These are phyloP conservation scores for Neoarius graeffei DNA, from an alignment of 2,113 vertebrate species.

Conservation along the genomic window DNA sequence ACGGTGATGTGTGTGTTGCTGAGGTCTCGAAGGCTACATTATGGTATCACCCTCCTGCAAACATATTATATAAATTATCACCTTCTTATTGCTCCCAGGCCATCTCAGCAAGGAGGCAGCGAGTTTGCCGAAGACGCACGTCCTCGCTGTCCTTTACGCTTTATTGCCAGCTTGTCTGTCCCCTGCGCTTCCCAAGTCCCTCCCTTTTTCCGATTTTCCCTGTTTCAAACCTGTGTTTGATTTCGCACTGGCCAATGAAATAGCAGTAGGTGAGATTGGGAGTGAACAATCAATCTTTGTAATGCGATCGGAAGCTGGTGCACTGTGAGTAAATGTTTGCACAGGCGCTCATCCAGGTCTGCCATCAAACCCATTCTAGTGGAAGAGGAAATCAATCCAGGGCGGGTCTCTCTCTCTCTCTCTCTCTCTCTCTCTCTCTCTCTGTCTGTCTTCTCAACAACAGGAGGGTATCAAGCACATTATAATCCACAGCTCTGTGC, in stretches of 20 bases:
- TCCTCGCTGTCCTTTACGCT: slow-evolving; percentile 50
- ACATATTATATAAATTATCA: slow-evolving; percentile 37
- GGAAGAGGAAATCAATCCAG: slow-evolving; percentile 70
- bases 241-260: slow-evolving; percentile 73
- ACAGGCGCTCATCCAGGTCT: slow-evolving; percentile 71
- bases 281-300: slow-evolving; percentile 78
- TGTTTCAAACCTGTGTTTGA: slow-evolving; percentile 72
- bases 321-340: slow-evolving; percentile 76
- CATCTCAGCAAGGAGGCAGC: slow-evolving; percentile 3
- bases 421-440: background rate
- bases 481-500: slow-evolving; percentile 77
- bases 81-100: slow-evolving; percentile 27
- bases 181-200: slow-evolving; percentile 63
- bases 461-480: slow-evolving; percentile 74
- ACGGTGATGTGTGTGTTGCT: background rate
- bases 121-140: slow-evolving; percentile 34
- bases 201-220: slow-evolving; percentile 56
- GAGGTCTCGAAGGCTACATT: slow-evolving; percentile 13
- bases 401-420: slow-evolving; percentile 55
- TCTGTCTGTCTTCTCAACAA: slow-evolving; percentile 51
- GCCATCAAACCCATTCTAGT: slow-evolving; percentile 72
- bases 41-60: slow-evolving; percentile 9
- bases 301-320: slow-evolving; percentile 73
- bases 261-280: slow-evolving; percentile 70
- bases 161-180: slow-evolving; percentile 51